Conservation (phyloP, 2,888 invertebrate species). For the Sinodicranocentrus sp. region DNA sequence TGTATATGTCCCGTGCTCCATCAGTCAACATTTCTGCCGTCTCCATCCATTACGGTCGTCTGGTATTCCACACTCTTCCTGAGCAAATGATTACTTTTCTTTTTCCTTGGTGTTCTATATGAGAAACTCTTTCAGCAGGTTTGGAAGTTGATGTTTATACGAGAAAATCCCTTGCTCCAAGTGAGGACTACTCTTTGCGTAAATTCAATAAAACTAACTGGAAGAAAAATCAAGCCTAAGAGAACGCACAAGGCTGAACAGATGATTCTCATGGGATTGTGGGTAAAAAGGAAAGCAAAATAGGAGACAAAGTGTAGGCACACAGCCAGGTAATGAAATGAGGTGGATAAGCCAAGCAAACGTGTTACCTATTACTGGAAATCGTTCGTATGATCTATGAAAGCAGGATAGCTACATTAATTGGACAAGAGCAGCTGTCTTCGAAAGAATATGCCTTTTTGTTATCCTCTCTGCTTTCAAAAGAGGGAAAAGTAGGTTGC, state of each 20-base stretch:
- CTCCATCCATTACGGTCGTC: not conserved
- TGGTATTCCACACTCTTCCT: no score
- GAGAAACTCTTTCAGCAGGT: no score
- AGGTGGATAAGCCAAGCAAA: not conserved
- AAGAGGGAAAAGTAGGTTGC: no score
- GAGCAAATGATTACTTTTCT: no score
- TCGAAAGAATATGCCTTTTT: not conserved
- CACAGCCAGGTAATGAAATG: conserved; percentile 11
- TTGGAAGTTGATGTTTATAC: not conserved
- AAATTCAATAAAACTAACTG: conserved; percentile 4
- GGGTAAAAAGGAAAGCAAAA: not conserved
- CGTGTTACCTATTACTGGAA: no score
- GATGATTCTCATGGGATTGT: not conserved
- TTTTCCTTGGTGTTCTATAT: no score
- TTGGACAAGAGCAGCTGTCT: conserved; percentile 12
- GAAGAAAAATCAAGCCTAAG: not conserved
- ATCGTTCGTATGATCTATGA: conserved; percentile 2
- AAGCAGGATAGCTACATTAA: conserved; percentile 7
- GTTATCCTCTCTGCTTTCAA: no score
- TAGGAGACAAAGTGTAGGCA: not conserved
- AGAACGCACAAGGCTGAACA: not conserved
- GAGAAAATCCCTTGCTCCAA: not conserved
- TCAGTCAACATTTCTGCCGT: conserved; percentile 10
- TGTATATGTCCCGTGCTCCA: not conserved
- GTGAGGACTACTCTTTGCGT: no score